phyloP scores from a whole-genome alignment of 1,140 invertebrate genomes.

The Pemphigus obesinymphae region DNA sequence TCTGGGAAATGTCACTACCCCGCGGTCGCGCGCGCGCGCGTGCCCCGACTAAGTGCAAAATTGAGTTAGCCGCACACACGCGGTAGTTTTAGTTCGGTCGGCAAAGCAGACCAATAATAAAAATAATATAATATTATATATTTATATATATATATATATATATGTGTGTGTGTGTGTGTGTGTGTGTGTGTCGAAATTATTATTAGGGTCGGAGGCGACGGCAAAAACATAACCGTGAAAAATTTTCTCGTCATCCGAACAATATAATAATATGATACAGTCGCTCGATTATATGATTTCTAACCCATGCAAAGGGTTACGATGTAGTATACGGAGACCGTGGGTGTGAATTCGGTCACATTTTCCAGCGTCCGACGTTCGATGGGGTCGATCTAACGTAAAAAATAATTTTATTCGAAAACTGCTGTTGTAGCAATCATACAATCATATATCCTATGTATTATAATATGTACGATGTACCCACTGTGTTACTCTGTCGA shows the following conservation, averaged over 20 bases:
- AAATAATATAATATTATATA: background rate
- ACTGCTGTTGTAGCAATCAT: too few relatives aligned
- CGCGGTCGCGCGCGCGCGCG: background rate
- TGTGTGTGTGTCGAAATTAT: too few relatives aligned
- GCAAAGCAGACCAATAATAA: background rate
- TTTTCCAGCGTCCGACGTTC: background rate
- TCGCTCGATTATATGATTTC: conserved; percentile 5
- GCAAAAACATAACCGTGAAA: conserved; percentile 22
- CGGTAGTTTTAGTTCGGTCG: background rate
- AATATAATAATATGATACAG: background rate
- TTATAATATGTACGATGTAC: too few relatives aligned
- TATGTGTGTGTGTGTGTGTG: too few relatives aligned
- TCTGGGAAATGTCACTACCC: conserved; percentile 31
- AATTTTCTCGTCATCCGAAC: background rate
- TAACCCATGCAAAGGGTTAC: background rate
- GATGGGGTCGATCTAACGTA: too few relatives aligned
- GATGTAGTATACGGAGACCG: background rate
- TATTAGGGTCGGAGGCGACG: background rate
- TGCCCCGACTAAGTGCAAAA: conserved; percentile 43
- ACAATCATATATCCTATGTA: background rate
- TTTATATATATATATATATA: too few relatives aligned
- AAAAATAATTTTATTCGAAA: too few relatives aligned
- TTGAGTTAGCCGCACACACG: conserved; percentile 41
- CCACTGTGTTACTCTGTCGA: too few relatives aligned
- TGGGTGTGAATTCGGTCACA: background rate